A percentile compares a stretch with the other conserved stretches of the same genome.
phyloP scores from a whole-genome alignment of 1,140 invertebrate genomes.

The Drosophila murphyi region DNA sequence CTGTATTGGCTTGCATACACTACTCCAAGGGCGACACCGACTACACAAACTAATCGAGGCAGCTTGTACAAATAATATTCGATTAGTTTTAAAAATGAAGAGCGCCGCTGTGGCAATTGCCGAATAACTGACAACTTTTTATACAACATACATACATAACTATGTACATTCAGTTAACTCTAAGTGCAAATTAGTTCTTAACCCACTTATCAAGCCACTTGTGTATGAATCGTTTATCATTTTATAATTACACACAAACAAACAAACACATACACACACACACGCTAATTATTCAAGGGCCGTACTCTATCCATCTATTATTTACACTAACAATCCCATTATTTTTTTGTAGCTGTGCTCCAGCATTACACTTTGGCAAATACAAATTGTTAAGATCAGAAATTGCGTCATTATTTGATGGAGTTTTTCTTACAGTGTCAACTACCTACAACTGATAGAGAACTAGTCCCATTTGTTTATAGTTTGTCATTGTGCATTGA shows the following conservation, averaged over 20 bases:
- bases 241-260: not conserved
- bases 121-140: conserved; percentile 57
- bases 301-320: not conserved
- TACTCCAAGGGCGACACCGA: conserved; percentile 88
- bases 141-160: not conserved
- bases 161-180: conserved; percentile 46
- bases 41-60: conserved; percentile 56
- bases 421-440: no score
- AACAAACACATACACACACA: not conserved
- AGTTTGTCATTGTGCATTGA: not conserved
- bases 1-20: conserved; percentile 90
- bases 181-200: conserved; percentile 79
- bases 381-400: conserved; percentile 67
- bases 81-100: not conserved
- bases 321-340: not conserved
- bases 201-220: conserved; percentile 13
- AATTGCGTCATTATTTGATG: conserved; percentile 13
- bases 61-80: not conserved
- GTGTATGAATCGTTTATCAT: conserved; percentile 11
- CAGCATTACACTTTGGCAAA: conserved; percentile 48
- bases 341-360: not conserved
- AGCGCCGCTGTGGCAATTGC: conserved; percentile 39
- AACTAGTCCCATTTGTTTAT: not conserved
- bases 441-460: not conserved
- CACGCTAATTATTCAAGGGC: conserved; percentile 12